Base-by-base conservation (phyloP, 2,888 invertebrate genomes). In the Chymomyza amoena region DNA sequence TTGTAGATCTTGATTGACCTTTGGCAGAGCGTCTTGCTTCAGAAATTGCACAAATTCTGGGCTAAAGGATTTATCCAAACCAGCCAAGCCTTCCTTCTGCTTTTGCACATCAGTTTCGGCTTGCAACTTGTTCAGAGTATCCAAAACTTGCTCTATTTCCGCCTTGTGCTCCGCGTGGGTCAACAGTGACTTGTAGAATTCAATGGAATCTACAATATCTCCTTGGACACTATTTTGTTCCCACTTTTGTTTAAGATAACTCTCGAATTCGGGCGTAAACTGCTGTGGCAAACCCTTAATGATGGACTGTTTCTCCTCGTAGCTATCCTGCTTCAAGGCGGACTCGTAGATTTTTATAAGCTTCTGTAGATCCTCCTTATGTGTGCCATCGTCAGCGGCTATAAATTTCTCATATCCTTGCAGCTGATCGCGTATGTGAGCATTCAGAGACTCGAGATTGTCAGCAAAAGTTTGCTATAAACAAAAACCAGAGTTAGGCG, bases 211-310 rank as follows among this genome's bases (percentile, higher is more conserved):
- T 13, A 66, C 61, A n/a, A 89, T 81, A 60, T 84, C 81, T 20
- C 71, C 80, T 60, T 79, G 78, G 4, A 89, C 66, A 16, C 83
- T 77, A 51, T 73, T 67, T 61, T 81, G 73, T 54, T 84, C 79
- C 64, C 88, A 28, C 56, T 84, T 81, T n/a, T 60, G 20, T 16
- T 73, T 64, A 7, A 89, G 72, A 66, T 74, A 89, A 3, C 39
- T 56, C 6, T 84, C 88, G 60, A 89, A 89, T 1, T 89, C 88
- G 0, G 66, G n/a, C 0, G 84, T 69, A 67, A 89, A 89, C 2
- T 85, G 63, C 16, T 73, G 36, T 4, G 77, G 73, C 6, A 77
- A 68, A 15, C 75, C 71, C n/a, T 72, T 73, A 13, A 89, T 65
- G 13, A 80, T 68, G 13, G 71, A 54, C 50, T 82, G 78, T 25